Evolutionary conservation across 1,140 invertebrate species (phyloP), one percentile per base, ranked within the genome.

Genomic region (Aricia agestis): DNA sequence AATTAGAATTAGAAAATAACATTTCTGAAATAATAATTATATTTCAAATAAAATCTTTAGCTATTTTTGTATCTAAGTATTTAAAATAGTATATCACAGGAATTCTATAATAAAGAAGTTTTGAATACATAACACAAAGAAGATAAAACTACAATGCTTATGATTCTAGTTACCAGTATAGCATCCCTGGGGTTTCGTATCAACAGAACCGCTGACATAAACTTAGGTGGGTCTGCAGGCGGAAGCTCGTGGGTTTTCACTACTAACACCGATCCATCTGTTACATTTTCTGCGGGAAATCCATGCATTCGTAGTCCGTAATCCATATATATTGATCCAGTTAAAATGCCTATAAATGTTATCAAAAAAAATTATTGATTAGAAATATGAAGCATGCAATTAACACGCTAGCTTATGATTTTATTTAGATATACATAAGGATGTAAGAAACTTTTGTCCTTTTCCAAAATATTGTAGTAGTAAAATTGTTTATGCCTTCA

Each of bases 221-320:
- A 96, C 17, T 92, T 92, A 19, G 88, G 82, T 68, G 93, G 85
- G 0, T 94, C 94, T 25, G 86, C 78, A 11, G 92, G 83, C 15
- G 95, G 95, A 85, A 93, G 95, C 82, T 96, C 95, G 87, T 97
- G 96, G 1, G 96, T 97, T 89, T 97, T 97, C 13, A 97, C 95
- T 31, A 96, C 93, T 36, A 96, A 85, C 13, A 95, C 96, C n/a
- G 95, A 95, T 17, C 94, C 94, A 88, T 96, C 96, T 17, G 92
- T 92, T 1, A 96, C 92, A 78, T 94, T 95, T 84, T 97, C 96
- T 1, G 94, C 96, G 10, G 95, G 95, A 81, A 97, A 97, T 10
- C 96, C 96, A 76, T 95, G 95, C 76, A 95, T 93, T 69, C 95
- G 85, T 11, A 96, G 92, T 42, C 94, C 94, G 81, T 94, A 95